Conservation (phyloP, 2,888 invertebrate genomes). For the Scaptomyza parva region DNA sequence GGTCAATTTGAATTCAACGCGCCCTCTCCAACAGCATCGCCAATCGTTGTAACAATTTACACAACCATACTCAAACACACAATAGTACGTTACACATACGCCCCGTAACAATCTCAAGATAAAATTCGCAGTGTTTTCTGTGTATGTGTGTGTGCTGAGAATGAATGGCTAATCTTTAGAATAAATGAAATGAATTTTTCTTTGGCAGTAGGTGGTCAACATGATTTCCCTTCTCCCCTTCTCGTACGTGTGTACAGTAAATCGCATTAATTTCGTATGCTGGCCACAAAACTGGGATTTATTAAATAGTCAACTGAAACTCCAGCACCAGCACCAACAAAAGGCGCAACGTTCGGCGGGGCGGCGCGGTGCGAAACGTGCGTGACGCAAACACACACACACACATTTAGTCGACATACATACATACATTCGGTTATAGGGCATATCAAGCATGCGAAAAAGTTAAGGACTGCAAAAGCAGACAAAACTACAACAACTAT, state of each 20-base stretch:
- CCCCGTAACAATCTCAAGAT: background rate
- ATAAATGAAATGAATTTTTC: slow-evolving; percentile 76
- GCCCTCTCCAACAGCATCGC: slow-evolving; percentile 45
- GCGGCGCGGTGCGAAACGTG: slow-evolving; percentile 49
- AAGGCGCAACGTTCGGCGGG: slow-evolving; percentile 10
- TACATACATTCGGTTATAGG: slow-evolving; percentile 10
- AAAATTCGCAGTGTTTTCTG: slow-evolving; percentile 7
- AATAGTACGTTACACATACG: background rate
- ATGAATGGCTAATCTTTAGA: slow-evolving; percentile 80
- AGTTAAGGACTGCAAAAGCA: slow-evolving; percentile 45
- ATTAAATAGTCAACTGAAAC: slow-evolving; percentile 79
- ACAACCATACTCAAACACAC: slow-evolving; percentile 27
- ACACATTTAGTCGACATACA: slow-evolving; percentile 18
- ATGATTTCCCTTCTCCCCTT: background rate
- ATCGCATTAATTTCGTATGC: slow-evolving; percentile 81
- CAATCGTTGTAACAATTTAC: slow-evolving; percentile 64
- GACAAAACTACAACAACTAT: slow-evolving; percentile 31
- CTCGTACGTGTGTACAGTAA: slow-evolving; percentile 53
- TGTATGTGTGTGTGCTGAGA: slow-evolving; percentile 44
- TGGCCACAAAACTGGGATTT: slow-evolving; percentile 81
- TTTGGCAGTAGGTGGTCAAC: slow-evolving; percentile 37
- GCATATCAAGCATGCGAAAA: slow-evolving; percentile 49
- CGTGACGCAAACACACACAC: slow-evolving; percentile 56
- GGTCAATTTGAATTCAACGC: slow-evolving; percentile 60
- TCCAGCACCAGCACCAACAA: slow-evolving; percentile 50